These are phyloP conservation scores for Axinella damicornis DNA, from an alignment of 37 sponge, comb jelly and placozoan genomes.

Conservation along the genomic window DNA sequence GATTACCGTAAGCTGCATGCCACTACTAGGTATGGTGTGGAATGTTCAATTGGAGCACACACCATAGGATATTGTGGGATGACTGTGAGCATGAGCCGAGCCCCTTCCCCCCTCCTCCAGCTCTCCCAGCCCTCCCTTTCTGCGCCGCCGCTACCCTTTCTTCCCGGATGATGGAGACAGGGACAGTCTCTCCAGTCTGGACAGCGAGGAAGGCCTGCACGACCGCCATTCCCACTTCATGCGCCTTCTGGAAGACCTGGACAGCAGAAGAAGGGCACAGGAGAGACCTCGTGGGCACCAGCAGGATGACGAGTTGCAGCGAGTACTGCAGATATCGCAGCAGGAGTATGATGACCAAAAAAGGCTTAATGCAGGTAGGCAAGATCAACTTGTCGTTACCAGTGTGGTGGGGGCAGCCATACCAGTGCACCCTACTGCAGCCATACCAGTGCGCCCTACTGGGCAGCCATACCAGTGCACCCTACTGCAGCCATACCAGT, in stretches of 20 bases:
- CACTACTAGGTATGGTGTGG: too few relatives aligned
- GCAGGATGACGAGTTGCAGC: not conserved
- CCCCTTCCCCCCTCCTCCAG: not conserved
- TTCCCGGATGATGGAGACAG: not conserved
- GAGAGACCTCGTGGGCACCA: too few relatives aligned
- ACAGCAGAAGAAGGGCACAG: not conserved
- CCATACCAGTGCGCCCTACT: too few relatives aligned
- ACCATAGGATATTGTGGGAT: not conserved
- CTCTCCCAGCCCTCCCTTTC: not conserved
- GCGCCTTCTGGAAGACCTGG: not conserved
- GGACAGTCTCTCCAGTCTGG: too few relatives aligned
- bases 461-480: too few relatives aligned
- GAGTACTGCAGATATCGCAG: constrained; percentile 17
- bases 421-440: too few relatives aligned
- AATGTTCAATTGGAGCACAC: not conserved
- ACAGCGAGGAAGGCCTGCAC: too few relatives aligned
- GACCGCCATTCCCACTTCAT: not conserved
- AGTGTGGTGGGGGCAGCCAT: too few relatives aligned
- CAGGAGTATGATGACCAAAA: constrained; percentile 41
- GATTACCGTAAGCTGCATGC: not conserved
- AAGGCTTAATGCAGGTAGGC: constrained; percentile 36
- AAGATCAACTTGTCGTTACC: too few relatives aligned
- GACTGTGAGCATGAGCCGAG: not conserved
- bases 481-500: too few relatives aligned
- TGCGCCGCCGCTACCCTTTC: not conserved